Conservation (phyloP, 1,140 invertebrate species). For the Pseudomyrmex gracilis region DNA sequence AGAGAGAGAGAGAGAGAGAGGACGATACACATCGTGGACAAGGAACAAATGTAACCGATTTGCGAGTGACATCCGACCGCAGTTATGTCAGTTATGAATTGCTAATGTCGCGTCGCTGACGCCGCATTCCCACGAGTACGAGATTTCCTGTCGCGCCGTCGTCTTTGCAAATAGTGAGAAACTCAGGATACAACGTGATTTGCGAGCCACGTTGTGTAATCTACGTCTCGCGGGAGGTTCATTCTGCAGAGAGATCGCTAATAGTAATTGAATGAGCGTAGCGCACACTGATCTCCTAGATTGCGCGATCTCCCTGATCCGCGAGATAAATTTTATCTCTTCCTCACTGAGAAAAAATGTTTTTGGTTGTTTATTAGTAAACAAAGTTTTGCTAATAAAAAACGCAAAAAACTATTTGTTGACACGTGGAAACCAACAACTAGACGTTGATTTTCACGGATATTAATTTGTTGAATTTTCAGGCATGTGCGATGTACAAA, state of each 20-base stretch:
- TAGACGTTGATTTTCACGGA: too few relatives aligned
- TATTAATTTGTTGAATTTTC: too few relatives aligned
- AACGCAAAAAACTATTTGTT: too few relatives aligned
- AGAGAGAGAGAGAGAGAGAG: background rate
- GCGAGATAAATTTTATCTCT: background rate
- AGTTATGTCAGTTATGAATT: conserved; percentile 56
- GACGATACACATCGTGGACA: background rate
- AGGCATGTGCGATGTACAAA: too few relatives aligned
- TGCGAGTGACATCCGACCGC: conserved; percentile 14
- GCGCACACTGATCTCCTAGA: background rate
- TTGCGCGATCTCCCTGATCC: background rate
- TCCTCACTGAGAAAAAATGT: too few relatives aligned
- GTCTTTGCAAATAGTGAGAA: conserved; percentile 38
- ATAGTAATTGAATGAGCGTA: background rate
- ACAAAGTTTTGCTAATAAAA: too few relatives aligned
- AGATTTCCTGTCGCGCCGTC: background rate
- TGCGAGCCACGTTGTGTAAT: conserved; percentile 10
- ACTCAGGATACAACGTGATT: background rate
- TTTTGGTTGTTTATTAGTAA: too few relatives aligned
- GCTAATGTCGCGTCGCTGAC: conserved; percentile 18
- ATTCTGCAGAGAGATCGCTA: background rate
- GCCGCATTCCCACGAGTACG: background rate
- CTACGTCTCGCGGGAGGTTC: background rate
- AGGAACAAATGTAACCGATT: conserved; percentile 46
- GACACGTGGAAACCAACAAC: too few relatives aligned